A percentile compares a stretch with the other conserved stretches of the same genome.
These are phyloP conservation scores for Euleptes europaea DNA, from an alignment of 2,113 vertebrate species.

Conservation along the genomic window DNA sequence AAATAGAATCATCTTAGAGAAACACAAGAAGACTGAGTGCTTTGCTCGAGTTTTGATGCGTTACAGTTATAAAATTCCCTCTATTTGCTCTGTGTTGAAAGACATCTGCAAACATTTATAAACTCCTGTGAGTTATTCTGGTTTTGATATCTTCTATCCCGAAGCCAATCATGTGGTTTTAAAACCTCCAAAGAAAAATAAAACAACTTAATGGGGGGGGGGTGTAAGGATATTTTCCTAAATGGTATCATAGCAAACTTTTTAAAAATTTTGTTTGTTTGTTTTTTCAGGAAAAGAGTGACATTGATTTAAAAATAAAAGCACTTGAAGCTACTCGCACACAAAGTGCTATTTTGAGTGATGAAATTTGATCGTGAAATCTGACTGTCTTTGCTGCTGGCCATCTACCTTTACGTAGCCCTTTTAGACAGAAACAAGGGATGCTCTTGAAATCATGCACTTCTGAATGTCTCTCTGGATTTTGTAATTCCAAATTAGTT, in stretches of 20 bases:
- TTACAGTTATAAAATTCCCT: neutral
- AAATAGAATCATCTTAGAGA: neutral
- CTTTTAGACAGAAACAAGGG: neutral
- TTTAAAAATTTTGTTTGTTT: neutral
- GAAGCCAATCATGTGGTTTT: neutral
- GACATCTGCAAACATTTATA: neutral
- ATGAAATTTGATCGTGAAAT: accelerated
- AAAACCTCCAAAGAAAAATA: neutral
- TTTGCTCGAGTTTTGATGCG: neutral
- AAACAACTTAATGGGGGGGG: neutral
- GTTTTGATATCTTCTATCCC: neutral
- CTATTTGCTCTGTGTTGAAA: neutral
- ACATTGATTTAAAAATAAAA: neutral
- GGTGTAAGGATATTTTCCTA: neutral
- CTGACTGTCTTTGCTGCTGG: accelerated
- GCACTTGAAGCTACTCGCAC: neutral
- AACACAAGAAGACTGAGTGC: neutral
- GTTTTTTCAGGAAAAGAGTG: accelerated
- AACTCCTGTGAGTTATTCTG: neutral
- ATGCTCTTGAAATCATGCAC: accelerated
- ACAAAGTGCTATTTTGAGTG: accelerated
- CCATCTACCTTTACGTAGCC: accelerated
- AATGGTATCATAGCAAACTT: accelerated
- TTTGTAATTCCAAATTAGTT: neutral
- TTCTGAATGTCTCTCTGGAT: too few relatives aligned